Evolutionary conservation across 2,888 invertebrate species (phyloP).

Genomic region (Acleris literana): DNA sequence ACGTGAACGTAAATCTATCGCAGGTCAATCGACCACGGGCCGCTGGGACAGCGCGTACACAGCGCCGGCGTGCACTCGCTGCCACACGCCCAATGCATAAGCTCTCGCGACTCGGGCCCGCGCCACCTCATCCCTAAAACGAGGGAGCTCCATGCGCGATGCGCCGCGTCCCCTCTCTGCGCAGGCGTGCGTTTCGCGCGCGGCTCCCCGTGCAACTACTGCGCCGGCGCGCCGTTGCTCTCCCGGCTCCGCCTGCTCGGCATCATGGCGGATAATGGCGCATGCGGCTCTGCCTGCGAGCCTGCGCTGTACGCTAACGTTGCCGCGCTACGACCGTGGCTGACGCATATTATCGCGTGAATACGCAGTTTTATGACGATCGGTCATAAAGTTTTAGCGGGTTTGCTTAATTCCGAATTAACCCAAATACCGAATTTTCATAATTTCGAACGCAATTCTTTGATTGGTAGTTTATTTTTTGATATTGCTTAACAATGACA

Average conservation of each 20-base stretch:
- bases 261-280: conserved; percentile 55
- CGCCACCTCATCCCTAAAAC: conserved; percentile 49
- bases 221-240: conserved; percentile 67
- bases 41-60: conserved; percentile 29
- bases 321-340: conserved; percentile 55
- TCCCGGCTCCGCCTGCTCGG: conserved; percentile 49
- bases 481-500: too few species aligned
- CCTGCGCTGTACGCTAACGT: conserved; percentile 61
- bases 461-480: too few species aligned
- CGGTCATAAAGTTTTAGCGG: too few species aligned
- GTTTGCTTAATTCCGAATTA: too few species aligned
- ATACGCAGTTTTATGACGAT: too few species aligned
- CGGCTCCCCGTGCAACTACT: conserved; percentile 57
- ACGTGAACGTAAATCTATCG: neutral
- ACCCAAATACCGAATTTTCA: too few species aligned
- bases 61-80: conserved; percentile 48
- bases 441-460: too few species aligned
- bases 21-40: conserved; percentile 19
- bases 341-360: conserved; percentile 46
- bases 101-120: conserved; percentile 41
- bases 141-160: conserved; percentile 47
- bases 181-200: conserved; percentile 40
- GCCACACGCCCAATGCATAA: conserved; percentile 42
- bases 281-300: conserved; percentile 63
- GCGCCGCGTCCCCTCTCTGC: conserved; percentile 32